A percentile compares a stretch with the other conserved stretches of the same genome.
Conservation (phyloP, 2,113 vertebrate species). For the Promerops cafer region DNA sequence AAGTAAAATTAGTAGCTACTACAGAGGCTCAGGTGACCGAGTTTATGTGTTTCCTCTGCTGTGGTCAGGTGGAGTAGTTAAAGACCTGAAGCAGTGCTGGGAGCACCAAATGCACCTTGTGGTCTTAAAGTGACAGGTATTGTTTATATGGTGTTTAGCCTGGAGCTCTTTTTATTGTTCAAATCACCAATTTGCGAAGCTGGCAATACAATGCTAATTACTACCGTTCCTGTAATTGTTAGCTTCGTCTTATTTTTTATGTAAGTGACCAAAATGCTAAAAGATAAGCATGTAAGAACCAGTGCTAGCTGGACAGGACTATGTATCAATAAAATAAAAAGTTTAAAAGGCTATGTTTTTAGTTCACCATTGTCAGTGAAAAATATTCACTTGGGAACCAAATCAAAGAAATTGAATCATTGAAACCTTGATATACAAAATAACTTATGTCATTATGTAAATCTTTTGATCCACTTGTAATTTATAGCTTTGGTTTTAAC, state of each 20-base stretch:
- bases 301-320: background rate
- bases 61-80: background rate
- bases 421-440: background rate
- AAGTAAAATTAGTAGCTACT: background rate
- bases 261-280: background rate
- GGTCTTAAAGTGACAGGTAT: background rate
- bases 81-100: background rate
- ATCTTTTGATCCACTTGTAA: background rate
- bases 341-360: background rate
- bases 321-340: background rate
- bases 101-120: background rate
- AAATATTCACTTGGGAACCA: background rate
- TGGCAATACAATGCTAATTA: background rate
- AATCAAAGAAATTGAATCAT: background rate
- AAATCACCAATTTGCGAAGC: background rate
- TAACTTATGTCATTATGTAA: background rate
- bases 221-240: background rate
- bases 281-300: background rate
- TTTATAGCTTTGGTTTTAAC: background rate
- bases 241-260: background rate
- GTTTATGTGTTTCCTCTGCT: background rate
- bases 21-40: background rate
- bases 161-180: background rate
- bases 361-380: background rate
- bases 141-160: background rate